A percentile compares a stretch with the other conserved stretches of the same genome.
These are phyloP conservation scores for Mormyrus proboscirostris DNA, from an alignment of 2,797 vertebrate genomes.

Conservation along the genomic window DNA sequence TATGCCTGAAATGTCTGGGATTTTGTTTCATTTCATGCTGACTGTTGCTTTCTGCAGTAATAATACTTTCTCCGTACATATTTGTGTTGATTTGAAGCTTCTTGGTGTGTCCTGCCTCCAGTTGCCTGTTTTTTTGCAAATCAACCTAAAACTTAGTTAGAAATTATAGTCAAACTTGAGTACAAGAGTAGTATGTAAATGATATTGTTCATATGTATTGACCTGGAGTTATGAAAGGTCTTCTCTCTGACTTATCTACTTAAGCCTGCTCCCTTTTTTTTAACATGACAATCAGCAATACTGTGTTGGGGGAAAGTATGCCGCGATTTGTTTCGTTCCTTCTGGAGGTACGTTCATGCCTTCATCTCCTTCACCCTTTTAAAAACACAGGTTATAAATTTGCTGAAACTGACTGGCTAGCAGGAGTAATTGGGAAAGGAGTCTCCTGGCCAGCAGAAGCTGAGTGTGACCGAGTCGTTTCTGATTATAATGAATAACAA, in stretches of 20 bases:
- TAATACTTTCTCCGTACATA: background rate
- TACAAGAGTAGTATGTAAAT: background rate
- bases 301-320: background rate
- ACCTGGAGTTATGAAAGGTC: background rate
- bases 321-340: background rate
- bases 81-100: background rate
- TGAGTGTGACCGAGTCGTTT: background rate
- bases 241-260: background rate
- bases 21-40: background rate
- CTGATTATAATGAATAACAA: slow-evolving; percentile 1
- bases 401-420: background rate
- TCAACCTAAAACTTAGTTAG: background rate
- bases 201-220: background rate
- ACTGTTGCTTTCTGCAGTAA: background rate
- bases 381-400: background rate
- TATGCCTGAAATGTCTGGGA: background rate
- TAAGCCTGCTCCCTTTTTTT: background rate
- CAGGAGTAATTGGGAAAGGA: background rate
- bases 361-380: background rate
- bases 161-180: background rate
- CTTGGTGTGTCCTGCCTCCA: background rate
- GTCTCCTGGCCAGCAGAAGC: background rate
- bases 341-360: background rate
- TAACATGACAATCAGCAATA: background rate
- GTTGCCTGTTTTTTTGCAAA: background rate